These are phyloP conservation scores for Subacronicta megacephala DNA, from an alignment of 2,888 invertebrate species.

Conservation along the genomic window DNA sequence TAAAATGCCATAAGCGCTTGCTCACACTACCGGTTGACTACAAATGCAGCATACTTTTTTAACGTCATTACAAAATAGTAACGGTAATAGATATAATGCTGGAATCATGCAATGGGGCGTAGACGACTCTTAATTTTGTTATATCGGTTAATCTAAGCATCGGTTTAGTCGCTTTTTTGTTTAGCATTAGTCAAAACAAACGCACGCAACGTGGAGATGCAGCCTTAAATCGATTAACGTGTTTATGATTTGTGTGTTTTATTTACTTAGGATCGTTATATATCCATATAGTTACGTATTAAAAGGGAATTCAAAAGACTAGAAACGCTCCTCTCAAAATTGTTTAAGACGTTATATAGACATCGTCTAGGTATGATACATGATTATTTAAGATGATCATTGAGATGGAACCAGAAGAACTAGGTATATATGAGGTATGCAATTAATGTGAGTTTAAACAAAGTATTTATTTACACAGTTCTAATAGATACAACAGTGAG, in stretches of 20 bases:
- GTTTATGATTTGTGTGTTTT: constrained; percentile 15
- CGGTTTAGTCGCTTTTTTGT: constrained; percentile 34
- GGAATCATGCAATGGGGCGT: constrained; percentile 60
- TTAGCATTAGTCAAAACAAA: constrained; percentile 35
- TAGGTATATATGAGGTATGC: too few species aligned
- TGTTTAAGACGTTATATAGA: too few species aligned
- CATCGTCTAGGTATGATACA: too few species aligned
- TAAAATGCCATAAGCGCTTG: constrained; percentile 39
- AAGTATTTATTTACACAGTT: too few species aligned
- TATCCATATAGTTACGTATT: too few species aligned
- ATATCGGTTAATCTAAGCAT: constrained; percentile 66
- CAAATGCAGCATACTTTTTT: constrained; percentile 29
- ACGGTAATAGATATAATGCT: constrained; percentile 60
- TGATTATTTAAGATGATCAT: too few species aligned
- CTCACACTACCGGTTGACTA: constrained; percentile 2
- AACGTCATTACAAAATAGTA: constrained; percentile 59
- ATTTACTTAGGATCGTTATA: constrained; percentile 15
- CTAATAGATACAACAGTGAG: too few species aligned
- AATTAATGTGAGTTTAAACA: too few species aligned
- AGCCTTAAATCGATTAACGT: constrained; percentile 33
- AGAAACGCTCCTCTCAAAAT: too few species aligned
- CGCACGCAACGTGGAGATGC: constrained; percentile 10
- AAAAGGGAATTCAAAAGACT: too few species aligned
- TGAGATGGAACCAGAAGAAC: too few species aligned
- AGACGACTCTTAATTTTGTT: constrained; percentile 76